Conservation (phyloP, 2,797 vertebrate genomes). For the Dermochelys coriacea region DNA sequence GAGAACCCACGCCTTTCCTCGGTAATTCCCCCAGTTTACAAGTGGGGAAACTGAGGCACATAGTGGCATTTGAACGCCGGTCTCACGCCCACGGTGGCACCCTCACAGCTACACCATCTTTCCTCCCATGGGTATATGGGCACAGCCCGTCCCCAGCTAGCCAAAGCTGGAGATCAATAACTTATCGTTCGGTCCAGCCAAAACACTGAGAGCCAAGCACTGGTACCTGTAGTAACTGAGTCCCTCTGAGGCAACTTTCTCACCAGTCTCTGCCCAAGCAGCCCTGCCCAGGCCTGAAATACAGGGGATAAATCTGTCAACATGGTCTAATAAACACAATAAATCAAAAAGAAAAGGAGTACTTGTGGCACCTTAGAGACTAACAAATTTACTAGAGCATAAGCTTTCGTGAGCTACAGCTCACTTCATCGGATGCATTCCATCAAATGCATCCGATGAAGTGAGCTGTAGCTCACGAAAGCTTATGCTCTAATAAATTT, state of each 20-base stretch:
- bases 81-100: not conserved
- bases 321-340: not conserved
- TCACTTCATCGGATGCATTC: too few species aligned
- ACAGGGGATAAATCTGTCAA: not conserved
- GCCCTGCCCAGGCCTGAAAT: not conserved
- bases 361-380: too few species aligned
- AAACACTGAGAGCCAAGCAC: not conserved
- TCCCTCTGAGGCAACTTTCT: not conserved
- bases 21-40: not conserved
- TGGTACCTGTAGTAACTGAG: too few species aligned
- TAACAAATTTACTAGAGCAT: too few species aligned
- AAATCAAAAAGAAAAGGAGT: too few species aligned
- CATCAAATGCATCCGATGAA: too few species aligned
- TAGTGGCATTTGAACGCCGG: too few species aligned
- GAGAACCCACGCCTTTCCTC: not conserved
- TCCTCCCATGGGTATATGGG: not conserved
- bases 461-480: too few species aligned
- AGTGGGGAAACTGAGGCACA: not conserved
- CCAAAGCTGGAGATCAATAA: not conserved
- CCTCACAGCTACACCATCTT: too few species aligned
- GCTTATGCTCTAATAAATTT: too few species aligned
- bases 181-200: not conserved
- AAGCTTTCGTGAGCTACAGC: too few species aligned
- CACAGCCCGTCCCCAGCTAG: not conserved
- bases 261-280: too few species aligned